Base-by-base conservation (phyloP, 2,113 vertebrate species). In the Fregetta grallaria region DNA sequence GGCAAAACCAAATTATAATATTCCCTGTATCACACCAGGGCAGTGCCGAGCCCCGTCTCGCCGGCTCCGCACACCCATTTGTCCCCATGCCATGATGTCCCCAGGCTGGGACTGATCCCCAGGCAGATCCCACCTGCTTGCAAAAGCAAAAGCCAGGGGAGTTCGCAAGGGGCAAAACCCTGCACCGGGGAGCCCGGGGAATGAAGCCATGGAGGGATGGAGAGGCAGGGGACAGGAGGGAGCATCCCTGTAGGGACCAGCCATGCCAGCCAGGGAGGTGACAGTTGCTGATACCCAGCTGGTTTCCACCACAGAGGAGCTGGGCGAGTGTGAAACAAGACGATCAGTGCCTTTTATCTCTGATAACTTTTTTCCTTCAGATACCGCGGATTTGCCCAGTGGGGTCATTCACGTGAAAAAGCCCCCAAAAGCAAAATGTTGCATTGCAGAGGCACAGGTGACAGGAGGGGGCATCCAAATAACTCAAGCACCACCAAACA, bases 361-460 rank as follows among this genome's bases (percentile, higher is more conserved):
- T 20, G 23, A 1, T 10, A 34, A 32, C 34, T 15, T 20, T 34
- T 47, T 19, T 7, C 55, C 58, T 67, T 38, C 81, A 70, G 59
- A 23, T 7, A 55, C 3, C 4, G 2, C 0, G 0, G 9, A 8
- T 52, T 72, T 72, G 32, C 61, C 62, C 16, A 3, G 26, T 0
- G 2, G 49, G n/a, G 30, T 56, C 38, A 18, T 36, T 65, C 26
- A 13, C 1, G 11, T 20, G 32, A 58, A 44, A 45, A 58, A 63
- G 68, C 10, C n/a, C 17, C 27, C 40, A 29, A 14, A 56, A 62
- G 61, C 4, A 10, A 75, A 38, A 32, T 1, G 34, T 13, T 7
- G 34, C 49, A 13, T 15, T 15, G 34, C 44, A 52, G 80, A 65
- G 68, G 36, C 47, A 53, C 11, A 21, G 38, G 25, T 14, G 65